Conservation (phyloP, 2,888 invertebrate genomes). For the Tanaodytes sp. region DNA sequence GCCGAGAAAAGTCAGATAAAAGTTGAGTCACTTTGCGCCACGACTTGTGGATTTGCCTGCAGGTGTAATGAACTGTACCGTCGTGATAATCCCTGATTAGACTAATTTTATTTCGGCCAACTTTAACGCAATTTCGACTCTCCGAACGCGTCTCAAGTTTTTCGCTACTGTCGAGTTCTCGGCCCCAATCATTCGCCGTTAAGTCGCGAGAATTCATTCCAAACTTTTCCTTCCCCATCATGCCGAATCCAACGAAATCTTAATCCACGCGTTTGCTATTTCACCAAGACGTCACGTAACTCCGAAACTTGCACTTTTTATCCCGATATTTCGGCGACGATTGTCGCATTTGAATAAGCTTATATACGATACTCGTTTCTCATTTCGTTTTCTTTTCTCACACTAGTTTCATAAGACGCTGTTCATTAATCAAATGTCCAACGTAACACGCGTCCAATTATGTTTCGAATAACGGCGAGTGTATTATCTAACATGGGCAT, state of each 20-base stretch:
- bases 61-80: slow-evolving; percentile 63
- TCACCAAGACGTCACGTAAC: slow-evolving; percentile 10
- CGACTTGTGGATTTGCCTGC: slow-evolving; percentile 51
- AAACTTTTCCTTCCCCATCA: slow-evolving; percentile 39
- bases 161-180: slow-evolving; percentile 39
- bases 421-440: too few species aligned
- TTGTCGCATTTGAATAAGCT: too few species aligned
- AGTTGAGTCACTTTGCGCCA: slow-evolving; percentile 57
- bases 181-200: slow-evolving; percentile 31
- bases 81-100: slow-evolving; percentile 65
- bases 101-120: slow-evolving; percentile 63
- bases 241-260: slow-evolving; percentile 37
- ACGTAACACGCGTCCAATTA: too few species aligned
- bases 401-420: too few species aligned
- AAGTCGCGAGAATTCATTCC: slow-evolving; percentile 47
- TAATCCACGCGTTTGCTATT: slow-evolving; percentile 29
- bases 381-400: too few species aligned
- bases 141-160: slow-evolving; percentile 45
- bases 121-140: slow-evolving; percentile 59
- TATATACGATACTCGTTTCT: too few species aligned
- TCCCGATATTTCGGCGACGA: too few species aligned
- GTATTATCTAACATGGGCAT: too few species aligned
- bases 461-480: too few species aligned
- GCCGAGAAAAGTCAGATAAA: slow-evolving; percentile 61
- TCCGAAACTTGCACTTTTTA: too few species aligned